Evolutionary conservation across 1,140 invertebrate species (phyloP), one percentile per base, ranked within the genome.

Genomic region (Drosophila erecta): DNA sequence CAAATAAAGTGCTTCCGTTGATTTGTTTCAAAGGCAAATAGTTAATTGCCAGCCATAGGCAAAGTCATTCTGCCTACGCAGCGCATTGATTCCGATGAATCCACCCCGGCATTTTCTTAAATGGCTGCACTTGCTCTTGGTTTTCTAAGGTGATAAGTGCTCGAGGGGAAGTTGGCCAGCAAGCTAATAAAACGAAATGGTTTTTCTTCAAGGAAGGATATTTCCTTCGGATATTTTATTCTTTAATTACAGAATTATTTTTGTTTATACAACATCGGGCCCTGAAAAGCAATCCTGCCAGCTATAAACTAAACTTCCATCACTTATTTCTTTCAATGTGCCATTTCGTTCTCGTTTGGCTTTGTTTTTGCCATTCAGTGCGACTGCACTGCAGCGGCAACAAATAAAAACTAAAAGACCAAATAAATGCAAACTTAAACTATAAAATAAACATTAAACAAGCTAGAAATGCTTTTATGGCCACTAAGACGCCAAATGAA

Each of bases 381-480:
- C 46, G 60, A 65, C 44, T 74, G 50, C 51, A 65, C 44, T 74
- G 50, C 51, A 43, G 67, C 46, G 51, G 65, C 59, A 40, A 53
- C 53, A 60, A 77, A 90, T 90, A 90, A 90, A 85, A 90, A 86
- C 87, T 90, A 90, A 90, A 90, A 83, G 86, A 80, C 79, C 86
- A 90, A 86, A 87, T 90, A 90, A 90, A 90, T 90, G 86, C 86
- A 81, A 90, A 90, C 86, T 90, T 90, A 83, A 90, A 90, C 86
- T 90, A 90, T 90, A 90, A 90, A 90, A 90, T 90, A 86, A 90
- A 90, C 86, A 90, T 90, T 90, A 90, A 90, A 87, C 87, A 90
- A 90, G 81, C 79, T 90, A 90, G 81, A 90, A 90, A 90, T 86
- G 81, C 70, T 90, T 90, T 90, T 90, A 90, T 90, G 76, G 57